phyloP scores from a whole-genome alignment of 2,888 invertebrate genomes.

The Thymelicus lineola region DNA sequence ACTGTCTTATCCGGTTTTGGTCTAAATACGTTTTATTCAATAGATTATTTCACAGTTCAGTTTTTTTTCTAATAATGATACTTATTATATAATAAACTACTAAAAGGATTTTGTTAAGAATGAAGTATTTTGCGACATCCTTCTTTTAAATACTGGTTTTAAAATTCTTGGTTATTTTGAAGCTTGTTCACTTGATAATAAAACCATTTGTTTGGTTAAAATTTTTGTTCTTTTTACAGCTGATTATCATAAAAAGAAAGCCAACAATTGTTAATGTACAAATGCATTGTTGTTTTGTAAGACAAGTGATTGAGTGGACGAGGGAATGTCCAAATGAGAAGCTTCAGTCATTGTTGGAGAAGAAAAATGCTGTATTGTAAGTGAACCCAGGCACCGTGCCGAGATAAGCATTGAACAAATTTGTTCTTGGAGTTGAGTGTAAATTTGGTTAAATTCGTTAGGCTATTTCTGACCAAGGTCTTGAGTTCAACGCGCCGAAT shows the following conservation, averaged over 20 bases:
- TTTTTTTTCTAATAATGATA: too few relatives aligned
- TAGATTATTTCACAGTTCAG: too few relatives aligned
- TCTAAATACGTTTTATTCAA: too few relatives aligned
- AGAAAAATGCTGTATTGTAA: conserved; percentile 57
- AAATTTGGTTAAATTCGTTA: conserved; percentile 72
- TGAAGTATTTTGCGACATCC: too few relatives aligned
- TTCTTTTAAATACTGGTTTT: too few relatives aligned
- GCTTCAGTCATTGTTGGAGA: conserved; percentile 44
- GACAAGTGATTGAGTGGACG: conserved; percentile 31
- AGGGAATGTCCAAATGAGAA: conserved; percentile 28
- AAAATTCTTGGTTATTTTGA: too few relatives aligned
- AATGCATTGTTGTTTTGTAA: conserved; percentile 23
- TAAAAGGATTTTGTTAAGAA: too few relatives aligned
- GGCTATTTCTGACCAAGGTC: conserved; percentile 73
- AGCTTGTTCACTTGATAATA: too few relatives aligned
- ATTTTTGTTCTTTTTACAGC: neutral
- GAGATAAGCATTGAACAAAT: conserved; percentile 70
- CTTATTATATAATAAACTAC: too few relatives aligned
- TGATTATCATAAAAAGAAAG: neutral
- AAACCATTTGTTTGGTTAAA: neutral
- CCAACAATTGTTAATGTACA: neutral
- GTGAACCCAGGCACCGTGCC: conserved; percentile 46
- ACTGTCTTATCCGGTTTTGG: too few relatives aligned
- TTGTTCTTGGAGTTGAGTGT: conserved; percentile 58
- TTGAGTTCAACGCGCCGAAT: conserved; percentile 64